These are phyloP conservation scores for Aptenodytes patagonicus DNA, from an alignment of 2,113 vertebrate genomes.

Conservation along the genomic window DNA sequence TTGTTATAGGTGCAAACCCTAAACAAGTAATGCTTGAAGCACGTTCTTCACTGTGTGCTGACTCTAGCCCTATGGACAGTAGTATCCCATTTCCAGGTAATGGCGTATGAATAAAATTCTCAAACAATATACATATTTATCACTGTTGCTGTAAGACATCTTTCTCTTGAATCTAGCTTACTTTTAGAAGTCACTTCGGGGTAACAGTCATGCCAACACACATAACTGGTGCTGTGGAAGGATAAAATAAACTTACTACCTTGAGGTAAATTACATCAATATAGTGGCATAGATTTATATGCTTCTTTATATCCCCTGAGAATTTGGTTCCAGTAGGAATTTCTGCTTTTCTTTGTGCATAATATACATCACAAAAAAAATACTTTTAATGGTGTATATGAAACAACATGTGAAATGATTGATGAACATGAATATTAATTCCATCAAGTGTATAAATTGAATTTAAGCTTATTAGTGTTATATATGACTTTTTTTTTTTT, in stretches of 20 bases:
- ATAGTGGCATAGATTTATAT: not conserved
- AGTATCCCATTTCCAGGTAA: constrained; percentile 59
- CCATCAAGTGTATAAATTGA: not conserved
- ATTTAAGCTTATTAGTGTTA: not conserved
- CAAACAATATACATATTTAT: not conserved
- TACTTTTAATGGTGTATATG: not conserved
- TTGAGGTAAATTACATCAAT: not conserved
- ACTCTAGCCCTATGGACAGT: not conserved
- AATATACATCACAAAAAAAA: not conserved
- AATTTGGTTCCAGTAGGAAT: not conserved
- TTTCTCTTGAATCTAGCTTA: not conserved
- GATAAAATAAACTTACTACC: not conserved
- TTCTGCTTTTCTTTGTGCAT: not conserved
- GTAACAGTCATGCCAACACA: not conserved
- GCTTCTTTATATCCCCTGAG: not conserved
- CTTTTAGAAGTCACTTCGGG: not conserved
- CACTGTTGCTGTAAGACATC: not conserved
- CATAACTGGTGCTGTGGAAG: not conserved
- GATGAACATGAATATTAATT: not conserved
- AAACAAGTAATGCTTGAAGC: not conserved
- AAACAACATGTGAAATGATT: not conserved
- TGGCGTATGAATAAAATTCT: not conserved
- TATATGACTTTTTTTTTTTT: not conserved
- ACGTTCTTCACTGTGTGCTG: not conserved
- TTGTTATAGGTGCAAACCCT: constrained; percentile 35